Percentiles rank a stretch among this genome's conserved stretches.
Evolutionary conservation across 2,113 vertebrate genomes (phyloP).

Genomic region (Suricata suricatta): DNA sequence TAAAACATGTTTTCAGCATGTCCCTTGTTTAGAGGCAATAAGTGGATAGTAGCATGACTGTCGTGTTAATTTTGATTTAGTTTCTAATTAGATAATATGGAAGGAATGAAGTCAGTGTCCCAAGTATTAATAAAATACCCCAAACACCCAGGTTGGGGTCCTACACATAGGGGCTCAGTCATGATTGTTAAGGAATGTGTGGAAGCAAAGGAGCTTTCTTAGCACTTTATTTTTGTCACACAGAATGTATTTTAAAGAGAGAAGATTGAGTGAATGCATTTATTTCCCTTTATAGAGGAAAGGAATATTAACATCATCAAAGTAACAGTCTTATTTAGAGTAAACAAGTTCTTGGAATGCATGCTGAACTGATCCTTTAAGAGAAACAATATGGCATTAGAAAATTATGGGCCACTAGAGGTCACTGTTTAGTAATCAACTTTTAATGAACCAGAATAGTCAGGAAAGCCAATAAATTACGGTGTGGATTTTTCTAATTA

Average conservation of each 20-base stretch:
- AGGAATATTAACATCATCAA: slow-evolving; percentile 54
- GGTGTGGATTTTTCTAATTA: slow-evolving; percentile 93
- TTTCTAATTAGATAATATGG: background rate
- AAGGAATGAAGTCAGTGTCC: slow-evolving; percentile 37
- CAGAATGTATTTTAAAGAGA: slow-evolving; percentile 48
- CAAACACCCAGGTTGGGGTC: background rate
- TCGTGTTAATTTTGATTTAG: background rate
- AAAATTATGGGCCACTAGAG: slow-evolving; percentile 89
- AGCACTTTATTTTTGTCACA: slow-evolving; percentile 7
- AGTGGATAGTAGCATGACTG: background rate
- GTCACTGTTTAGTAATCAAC: slow-evolving; percentile 95
- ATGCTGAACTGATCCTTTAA: background rate
- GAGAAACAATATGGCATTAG: slow-evolving; percentile 60
- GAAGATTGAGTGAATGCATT: background rate
- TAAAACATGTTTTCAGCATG: background rate
- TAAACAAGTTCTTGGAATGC: slow-evolving; percentile 8
- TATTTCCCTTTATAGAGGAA: slow-evolving; percentile 3
- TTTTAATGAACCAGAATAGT: slow-evolving; percentile 94
- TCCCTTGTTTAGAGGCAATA: background rate
- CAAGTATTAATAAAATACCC: background rate
- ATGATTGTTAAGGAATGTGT: background rate
- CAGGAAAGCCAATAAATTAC: slow-evolving; percentile 93
- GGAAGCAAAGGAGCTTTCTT: slow-evolving; percentile 42
- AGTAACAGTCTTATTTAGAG: background rate
- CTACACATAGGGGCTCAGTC: background rate